Base-by-base conservation (phyloP, 2,113 vertebrate species). In the Phoenicopterus ruber region DNA sequence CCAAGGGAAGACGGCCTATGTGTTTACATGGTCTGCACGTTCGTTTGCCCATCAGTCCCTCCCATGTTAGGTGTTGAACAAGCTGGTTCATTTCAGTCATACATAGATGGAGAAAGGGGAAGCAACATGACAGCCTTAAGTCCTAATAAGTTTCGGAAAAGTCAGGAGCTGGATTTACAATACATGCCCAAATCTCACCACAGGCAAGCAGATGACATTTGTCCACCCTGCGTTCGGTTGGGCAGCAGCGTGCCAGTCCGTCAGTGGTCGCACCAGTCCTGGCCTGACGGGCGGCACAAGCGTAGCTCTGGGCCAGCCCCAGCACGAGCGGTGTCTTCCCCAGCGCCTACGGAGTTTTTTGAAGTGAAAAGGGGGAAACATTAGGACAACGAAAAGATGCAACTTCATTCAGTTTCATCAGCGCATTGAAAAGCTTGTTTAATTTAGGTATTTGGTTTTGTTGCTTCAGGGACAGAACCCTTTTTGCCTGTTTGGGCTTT, bases 211-310 rank as follows among this genome's bases (percentile, higher is more conserved):
- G 28, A 40, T 16, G 11, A 61, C 79, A 54, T 52, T 2, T 1
- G 13, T 22, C 42, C 61, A 59, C 38, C 54, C 34, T 19, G 13
- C 13, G 8, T 40, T 44, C 54, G 76, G 2, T 0, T 44, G 63
- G 71, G 8, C 44, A 80, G 58, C 49, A 26, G 18, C 7, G 40
- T 9, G 24, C 40, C 31, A n/a, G 25, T 11, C 28, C 32, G 52
- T 19, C 38, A 46, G 26, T 16, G 29, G 49, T 80, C 44, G 83
- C 20, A 72, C 28, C 52, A 61, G 40, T 9, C 71, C 44, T 73
- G 49, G 20, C 17, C 57, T 44, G 18, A n/a, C 1, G 2, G 36
- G 5, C 0, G 0, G 54, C 16, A 11, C 0, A 0, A 52, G 62
- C 0, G 0, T 6, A 38, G 40, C 28, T 78, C 42, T 1, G 1